phyloP scores from a whole-genome alignment of 1,140 invertebrate species.

The Pseudomyrmex flavicornis region DNA sequence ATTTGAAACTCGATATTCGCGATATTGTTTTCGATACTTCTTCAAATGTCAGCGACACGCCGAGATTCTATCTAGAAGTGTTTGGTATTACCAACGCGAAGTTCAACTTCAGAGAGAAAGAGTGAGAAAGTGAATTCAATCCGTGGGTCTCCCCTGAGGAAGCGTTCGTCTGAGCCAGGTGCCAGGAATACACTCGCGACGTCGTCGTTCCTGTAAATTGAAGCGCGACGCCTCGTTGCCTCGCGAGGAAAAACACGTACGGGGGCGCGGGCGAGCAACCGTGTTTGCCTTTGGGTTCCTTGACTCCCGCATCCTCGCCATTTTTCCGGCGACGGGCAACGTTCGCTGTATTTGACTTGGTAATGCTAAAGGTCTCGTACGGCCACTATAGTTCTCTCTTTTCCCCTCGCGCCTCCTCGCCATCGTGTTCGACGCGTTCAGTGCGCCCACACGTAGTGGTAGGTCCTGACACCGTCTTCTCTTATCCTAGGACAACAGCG shows the following conservation, averaged over 20 bases:
- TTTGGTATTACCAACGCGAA: conserved; percentile 19
- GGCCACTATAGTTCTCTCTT: conserved; percentile 39
- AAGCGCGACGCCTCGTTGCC: conserved; percentile 42
- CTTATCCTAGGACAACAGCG: conserved; percentile 69
- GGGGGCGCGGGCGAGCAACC: conserved; percentile 22
- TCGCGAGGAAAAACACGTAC: conserved; percentile 9
- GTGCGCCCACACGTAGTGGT: conserved; percentile 64
- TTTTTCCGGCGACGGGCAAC: conserved; percentile 78
- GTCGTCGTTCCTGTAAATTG: conserved; percentile 72
- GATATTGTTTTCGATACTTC: background rate
- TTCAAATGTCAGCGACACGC: conserved; percentile 21
- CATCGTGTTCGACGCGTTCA: conserved; percentile 51
- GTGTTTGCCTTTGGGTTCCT: conserved; percentile 76
- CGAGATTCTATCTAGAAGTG: background rate
- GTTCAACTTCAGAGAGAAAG: conserved; percentile 1
- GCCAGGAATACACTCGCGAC: conserved; percentile 67
- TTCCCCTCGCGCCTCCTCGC: background rate
- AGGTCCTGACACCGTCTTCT: conserved; percentile 65
- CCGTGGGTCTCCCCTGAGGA: conserved; percentile 44
- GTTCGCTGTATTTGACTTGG: conserved; percentile 83
- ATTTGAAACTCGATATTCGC: background rate
- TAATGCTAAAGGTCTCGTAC: conserved; percentile 82
- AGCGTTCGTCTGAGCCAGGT: conserved; percentile 66
- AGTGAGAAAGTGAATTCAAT: conserved; percentile 28
- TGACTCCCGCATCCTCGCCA: conserved; percentile 77